A percentile compares a stretch with the other conserved stretches of the same genome.
Evolutionary conservation across 2,113 vertebrate genomes (phyloP).

Genomic region (Charadrius vociferus): DNA sequence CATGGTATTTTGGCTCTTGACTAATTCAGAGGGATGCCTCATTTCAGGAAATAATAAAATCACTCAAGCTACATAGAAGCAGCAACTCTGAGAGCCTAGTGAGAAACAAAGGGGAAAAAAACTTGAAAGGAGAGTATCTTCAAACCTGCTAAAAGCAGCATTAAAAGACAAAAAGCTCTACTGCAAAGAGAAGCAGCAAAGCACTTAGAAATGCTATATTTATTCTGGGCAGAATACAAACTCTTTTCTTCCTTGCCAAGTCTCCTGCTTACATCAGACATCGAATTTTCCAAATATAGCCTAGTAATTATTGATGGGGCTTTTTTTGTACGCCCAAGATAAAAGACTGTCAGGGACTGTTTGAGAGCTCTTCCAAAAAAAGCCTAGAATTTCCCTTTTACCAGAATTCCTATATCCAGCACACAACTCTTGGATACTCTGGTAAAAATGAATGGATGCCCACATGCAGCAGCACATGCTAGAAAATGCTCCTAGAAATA

Average conservation of each 20-base stretch:
- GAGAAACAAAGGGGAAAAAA: background rate
- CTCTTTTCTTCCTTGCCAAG: conserved; percentile 13
- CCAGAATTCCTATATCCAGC: background rate
- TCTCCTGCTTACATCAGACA: conserved; percentile 44
- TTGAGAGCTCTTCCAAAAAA: background rate
- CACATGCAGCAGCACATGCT: background rate
- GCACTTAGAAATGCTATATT: conserved; percentile 33
- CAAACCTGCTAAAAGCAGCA: background rate
- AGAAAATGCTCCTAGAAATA: background rate
- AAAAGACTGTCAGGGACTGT: background rate
- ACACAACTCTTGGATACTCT: background rate
- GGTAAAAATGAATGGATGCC: background rate
- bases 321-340: background rate
- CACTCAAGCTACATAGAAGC: background rate
- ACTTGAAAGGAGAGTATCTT: background rate
- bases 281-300: conserved; percentile 21
- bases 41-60: background rate
- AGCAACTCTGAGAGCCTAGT: background rate
- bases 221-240: conserved; percentile 28
- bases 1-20: background rate
- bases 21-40: background rate
- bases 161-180: conserved; percentile 9
- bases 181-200: background rate
- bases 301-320: conserved; percentile 36
- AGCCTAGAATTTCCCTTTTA: background rate